Conservation (phyloP, 2,797 vertebrate species). For the Sciaenops ocellatus region DNA sequence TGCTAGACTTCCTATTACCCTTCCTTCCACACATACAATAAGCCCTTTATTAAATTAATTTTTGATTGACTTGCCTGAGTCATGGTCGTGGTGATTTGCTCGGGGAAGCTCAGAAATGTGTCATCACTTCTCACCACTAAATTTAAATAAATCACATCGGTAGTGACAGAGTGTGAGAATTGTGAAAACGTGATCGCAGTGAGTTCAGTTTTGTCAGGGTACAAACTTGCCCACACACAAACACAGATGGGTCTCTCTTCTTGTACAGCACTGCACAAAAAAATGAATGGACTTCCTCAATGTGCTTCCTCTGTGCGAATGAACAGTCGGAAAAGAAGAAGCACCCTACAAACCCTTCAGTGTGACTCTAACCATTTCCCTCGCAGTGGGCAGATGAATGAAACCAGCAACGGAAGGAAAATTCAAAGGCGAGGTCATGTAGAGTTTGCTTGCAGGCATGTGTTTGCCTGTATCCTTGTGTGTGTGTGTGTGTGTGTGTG, state of each 20-base stretch:
- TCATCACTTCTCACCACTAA: too few relatives aligned
- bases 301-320: neutral
- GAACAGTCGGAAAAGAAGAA: neutral
- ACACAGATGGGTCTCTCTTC: neutral
- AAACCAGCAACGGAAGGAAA: conserved; percentile 40
- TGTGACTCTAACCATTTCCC: conserved; percentile 39
- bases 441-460: conserved; percentile 37
- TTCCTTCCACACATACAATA: too few relatives aligned
- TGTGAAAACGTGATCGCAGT: too few relatives aligned
- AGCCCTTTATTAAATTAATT: too few relatives aligned
- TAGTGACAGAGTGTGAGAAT: too few relatives aligned
- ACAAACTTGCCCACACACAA: neutral
- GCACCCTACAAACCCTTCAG: neutral
- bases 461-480: neutral
- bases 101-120: too few relatives aligned
- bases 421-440: conserved; percentile 52
- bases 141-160: too few relatives aligned
- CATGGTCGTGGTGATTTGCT: neutral
- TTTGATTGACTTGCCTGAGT: too few relatives aligned
- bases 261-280: neutral
- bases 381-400: conserved; percentile 39
- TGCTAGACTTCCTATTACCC: too few relatives aligned
- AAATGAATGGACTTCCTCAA: neutral
- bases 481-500: neutral
- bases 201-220: too few relatives aligned